These are phyloP conservation scores for Drosophila rubida DNA, from an alignment of 2,888 invertebrate species.

Conservation along the genomic window DNA sequence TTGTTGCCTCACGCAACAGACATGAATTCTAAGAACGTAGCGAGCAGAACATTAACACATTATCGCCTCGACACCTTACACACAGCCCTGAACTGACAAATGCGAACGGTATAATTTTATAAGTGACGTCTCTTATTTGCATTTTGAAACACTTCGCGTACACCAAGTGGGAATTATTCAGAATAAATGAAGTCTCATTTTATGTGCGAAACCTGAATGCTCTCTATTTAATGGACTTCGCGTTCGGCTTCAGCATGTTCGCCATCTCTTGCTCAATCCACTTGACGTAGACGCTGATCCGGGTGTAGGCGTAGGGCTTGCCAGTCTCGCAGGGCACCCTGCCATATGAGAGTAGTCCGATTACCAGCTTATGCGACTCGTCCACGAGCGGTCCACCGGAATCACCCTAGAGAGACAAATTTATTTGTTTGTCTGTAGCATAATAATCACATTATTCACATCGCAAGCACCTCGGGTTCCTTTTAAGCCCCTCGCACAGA, in stretches of 20 bases:
- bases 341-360: slow-evolving; percentile 83
- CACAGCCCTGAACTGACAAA: slow-evolving; percentile 50
- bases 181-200: slow-evolving; percentile 49
- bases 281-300: slow-evolving; percentile 44
- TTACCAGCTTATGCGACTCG: slow-evolving; percentile 48
- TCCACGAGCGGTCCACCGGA: slow-evolving; percentile 83
- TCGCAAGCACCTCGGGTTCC: slow-evolving; percentile 81
- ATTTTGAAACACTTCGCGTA: slow-evolving; percentile 60
- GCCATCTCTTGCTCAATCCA: slow-evolving; percentile 62
- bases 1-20: slow-evolving; percentile 76
- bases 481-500: slow-evolving; percentile 76
- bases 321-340: slow-evolving; percentile 47
- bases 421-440: not conserved
- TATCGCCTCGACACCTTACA: slow-evolving; percentile 41
- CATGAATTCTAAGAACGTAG: slow-evolving; percentile 80
- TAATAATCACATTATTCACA: slow-evolving; percentile 51
- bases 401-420: slow-evolving; percentile 75
- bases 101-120: slow-evolving; percentile 72
- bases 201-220: not conserved
- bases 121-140: slow-evolving; percentile 79
- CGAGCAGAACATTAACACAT: slow-evolving; percentile 67
- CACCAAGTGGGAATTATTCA: slow-evolving; percentile 55
- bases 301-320: slow-evolving; percentile 65
- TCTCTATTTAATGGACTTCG: not conserved
- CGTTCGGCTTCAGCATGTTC: slow-evolving; percentile 5